These are phyloP conservation scores for Paramormyrops kingsleyae DNA, from an alignment of 2,113 vertebrate species.

Conservation along the genomic window DNA sequence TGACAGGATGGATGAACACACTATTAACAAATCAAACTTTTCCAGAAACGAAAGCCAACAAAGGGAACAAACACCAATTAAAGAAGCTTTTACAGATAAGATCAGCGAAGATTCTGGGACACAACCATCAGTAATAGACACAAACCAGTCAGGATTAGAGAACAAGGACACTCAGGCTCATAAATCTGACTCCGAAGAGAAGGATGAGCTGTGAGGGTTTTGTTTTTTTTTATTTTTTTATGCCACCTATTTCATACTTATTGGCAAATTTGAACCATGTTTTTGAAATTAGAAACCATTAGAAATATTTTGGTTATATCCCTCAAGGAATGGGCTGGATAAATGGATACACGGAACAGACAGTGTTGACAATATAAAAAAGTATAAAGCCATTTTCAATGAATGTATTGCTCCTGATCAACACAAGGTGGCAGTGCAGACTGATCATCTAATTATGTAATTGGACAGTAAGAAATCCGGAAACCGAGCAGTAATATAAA, in stretches of 20 bases:
- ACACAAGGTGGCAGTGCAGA: conserved; percentile 1
- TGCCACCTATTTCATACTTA: background rate
- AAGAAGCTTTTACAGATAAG: conserved; percentile 32
- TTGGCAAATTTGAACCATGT: background rate
- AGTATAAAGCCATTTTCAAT: background rate
- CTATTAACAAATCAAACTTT: conserved; percentile 35
- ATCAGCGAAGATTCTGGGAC: background rate
- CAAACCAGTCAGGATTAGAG: conserved; percentile 16
- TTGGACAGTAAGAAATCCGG: background rate
- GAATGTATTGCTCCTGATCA: background rate
- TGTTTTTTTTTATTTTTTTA: background rate
- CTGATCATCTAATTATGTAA: background rate
- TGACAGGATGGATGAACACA: conserved; percentile 34
- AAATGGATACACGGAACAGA: background rate
- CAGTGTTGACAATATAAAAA: background rate
- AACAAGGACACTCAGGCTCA: background rate
- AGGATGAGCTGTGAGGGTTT: conserved; percentile 53
- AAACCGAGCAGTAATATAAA: background rate
- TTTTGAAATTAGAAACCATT: background rate
- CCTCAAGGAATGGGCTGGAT: background rate
- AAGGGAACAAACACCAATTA: conserved; percentile 28
- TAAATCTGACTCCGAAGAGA: conserved; percentile 39
- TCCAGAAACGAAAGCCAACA: conserved; percentile 40
- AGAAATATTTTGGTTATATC: background rate
- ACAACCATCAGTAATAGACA: background rate